These are phyloP conservation scores for Diaphora mendica DNA, from an alignment of 2,888 invertebrate species.

Conservation along the genomic window DNA sequence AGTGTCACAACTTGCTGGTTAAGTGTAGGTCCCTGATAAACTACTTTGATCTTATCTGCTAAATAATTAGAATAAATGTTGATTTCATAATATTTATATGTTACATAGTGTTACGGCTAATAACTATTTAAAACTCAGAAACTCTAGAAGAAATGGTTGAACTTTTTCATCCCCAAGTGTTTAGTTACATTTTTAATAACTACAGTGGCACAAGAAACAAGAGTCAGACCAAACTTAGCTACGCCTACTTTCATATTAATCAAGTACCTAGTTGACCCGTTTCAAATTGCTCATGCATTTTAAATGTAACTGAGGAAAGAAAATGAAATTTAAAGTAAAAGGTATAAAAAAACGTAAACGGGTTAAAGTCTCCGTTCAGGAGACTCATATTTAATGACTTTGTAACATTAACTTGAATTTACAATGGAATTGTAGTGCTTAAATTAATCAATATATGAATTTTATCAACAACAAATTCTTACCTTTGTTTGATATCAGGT, in stretches of 20 bases:
- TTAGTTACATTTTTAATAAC: background rate
- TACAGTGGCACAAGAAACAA: background rate
- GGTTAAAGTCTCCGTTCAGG: background rate
- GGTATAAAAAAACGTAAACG: background rate
- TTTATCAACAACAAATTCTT: too few species aligned
- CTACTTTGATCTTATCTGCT: too few species aligned
- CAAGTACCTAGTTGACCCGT: constrained; percentile 14
- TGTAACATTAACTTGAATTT: background rate
- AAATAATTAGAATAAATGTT: too few species aligned
- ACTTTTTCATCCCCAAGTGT: background rate
- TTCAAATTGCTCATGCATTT: constrained; percentile 11
- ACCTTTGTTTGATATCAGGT: too few species aligned
- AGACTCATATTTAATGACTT: background rate
- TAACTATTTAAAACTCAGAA: background rate
- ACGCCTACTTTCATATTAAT: constrained; percentile 3
- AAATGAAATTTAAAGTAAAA: constrained; percentile 2
- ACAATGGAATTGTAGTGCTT: background rate
- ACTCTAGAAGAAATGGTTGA: background rate
- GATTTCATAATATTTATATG: too few species aligned
- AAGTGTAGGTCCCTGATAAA: too few species aligned
- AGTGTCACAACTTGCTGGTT: too few species aligned
- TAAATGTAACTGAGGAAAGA: constrained; percentile 11
- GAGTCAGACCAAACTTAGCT: background rate
- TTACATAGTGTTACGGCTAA: too few species aligned
- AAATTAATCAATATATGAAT: background rate